phyloP scores from a whole-genome alignment of 1,140 invertebrate species.

The Maniola jurtina region DNA sequence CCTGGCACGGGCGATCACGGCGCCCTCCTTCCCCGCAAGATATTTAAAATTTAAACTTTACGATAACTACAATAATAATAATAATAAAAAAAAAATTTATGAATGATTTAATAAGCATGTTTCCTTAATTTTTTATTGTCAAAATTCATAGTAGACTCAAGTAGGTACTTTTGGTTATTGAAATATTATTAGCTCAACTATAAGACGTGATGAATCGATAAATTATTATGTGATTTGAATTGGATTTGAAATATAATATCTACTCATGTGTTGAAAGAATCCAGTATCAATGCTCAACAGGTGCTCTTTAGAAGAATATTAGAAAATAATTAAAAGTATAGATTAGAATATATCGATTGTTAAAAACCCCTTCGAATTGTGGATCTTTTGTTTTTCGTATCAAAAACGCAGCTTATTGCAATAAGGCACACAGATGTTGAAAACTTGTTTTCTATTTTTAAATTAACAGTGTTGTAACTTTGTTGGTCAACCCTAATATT shows the following conservation, averaged over 20 bases:
- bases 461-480: conserved; percentile 6
- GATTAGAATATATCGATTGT: no score
- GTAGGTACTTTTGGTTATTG: no score
- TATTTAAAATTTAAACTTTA: conserved; percentile 59
- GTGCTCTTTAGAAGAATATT: no score
- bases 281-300: no score
- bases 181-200: no score
- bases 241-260: no score
- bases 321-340: no score
- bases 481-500: not conserved
- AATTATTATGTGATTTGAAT: no score
- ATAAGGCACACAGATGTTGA: not conserved
- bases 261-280: no score
- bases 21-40: conserved; percentile 41
- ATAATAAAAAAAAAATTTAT: conserved; percentile 34
- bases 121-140: not conserved
- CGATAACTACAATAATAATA: no score
- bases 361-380: no score
- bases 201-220: no score
- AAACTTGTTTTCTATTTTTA: conserved; percentile 8
- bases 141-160: not conserved
- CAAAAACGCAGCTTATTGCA: not conserved
- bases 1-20: conserved; percentile 65
- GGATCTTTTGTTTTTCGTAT: not conserved
- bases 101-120: conserved; percentile 27